These are phyloP conservation scores for Leptodactylus fallax DNA, from an alignment of 2,797 vertebrate genomes.

Conservation along the genomic window DNA sequence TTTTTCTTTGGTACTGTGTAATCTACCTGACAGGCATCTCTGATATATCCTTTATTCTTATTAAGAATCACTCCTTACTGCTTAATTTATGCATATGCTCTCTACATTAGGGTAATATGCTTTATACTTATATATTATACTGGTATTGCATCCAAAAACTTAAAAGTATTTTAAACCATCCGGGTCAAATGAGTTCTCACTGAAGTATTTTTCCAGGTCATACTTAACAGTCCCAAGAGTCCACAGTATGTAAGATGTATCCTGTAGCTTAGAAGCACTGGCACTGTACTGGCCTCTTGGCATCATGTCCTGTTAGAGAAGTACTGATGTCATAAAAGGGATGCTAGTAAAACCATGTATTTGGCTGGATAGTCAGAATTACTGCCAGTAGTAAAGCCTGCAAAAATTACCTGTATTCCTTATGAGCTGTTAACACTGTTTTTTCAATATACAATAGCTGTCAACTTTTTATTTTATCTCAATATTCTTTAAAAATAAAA, in stretches of 20 bases:
- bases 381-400: conserved; percentile 56
- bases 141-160: background rate
- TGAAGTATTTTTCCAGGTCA: conserved; percentile 61
- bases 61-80: background rate
- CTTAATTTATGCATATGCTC: background rate
- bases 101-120: background rate
- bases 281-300: conserved; percentile 44
- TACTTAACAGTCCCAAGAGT: conserved; percentile 41
- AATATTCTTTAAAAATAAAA: conserved; percentile 24
- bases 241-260: conserved; percentile 42
- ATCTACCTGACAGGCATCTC: background rate
- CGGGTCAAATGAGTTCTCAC: conserved; percentile 54
- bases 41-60: background rate
- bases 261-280: conserved; percentile 47
- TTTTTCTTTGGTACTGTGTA: background rate
- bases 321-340: conserved; percentile 58
- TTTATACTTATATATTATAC: conserved; percentile 20
- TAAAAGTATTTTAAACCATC: conserved; percentile 42
- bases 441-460: conserved; percentile 42
- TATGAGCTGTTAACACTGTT: conserved; percentile 62
- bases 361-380: conserved; percentile 42
- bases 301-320: conserved; percentile 23
- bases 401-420: conserved; percentile 60
- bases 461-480: conserved; percentile 30
- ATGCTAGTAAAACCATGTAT: conserved; percentile 54